phyloP scores from a whole-genome alignment of 92 coral and sea anemone genomes.

The Phymanthus crucifer region DNA sequence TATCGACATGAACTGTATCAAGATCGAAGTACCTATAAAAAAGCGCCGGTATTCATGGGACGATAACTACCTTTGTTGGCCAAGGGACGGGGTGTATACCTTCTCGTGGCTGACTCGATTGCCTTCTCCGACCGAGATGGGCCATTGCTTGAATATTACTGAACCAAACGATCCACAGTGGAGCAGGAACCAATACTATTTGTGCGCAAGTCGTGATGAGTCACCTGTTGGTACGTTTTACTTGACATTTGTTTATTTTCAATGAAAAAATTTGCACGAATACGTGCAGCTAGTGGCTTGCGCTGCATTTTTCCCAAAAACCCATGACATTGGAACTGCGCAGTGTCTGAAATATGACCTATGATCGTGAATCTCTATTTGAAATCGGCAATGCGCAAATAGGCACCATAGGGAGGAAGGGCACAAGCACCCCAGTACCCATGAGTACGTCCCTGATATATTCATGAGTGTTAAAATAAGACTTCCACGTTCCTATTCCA shows the following conservation, averaged over 20 bases:
- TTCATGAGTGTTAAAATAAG: no score
- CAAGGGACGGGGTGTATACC: constrained; percentile 50
- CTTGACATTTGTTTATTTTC: no score
- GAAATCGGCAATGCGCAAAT: no score
- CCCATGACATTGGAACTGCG: no score
- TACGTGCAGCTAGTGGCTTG: no score
- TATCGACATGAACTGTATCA: constrained; percentile 50
- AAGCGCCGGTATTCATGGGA: constrained; percentile 42
- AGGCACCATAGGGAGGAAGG: no score
- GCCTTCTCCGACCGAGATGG: constrained; percentile 15
- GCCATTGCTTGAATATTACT: constrained; percentile 53
- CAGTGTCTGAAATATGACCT: no score
- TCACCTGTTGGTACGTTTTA: constrained; percentile 44
- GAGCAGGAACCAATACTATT: constrained; percentile 33
- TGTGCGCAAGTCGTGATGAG: constrained; percentile 47
- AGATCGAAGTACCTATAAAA: constrained; percentile 42
- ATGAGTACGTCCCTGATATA: no score
- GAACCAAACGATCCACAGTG: constrained; percentile 25
- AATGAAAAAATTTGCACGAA: no score
- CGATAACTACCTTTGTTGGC: constrained; percentile 68
- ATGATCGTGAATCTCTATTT: no score
- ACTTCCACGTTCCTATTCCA: background rate
- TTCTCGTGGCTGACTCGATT: constrained; percentile 53
- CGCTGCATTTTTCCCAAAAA: no score
- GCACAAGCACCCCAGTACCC: no score